A percentile compares a stretch with the other conserved stretches of the same genome.
phyloP scores from a whole-genome alignment of 2,888 invertebrate species.

The Limenitis camilla region DNA sequence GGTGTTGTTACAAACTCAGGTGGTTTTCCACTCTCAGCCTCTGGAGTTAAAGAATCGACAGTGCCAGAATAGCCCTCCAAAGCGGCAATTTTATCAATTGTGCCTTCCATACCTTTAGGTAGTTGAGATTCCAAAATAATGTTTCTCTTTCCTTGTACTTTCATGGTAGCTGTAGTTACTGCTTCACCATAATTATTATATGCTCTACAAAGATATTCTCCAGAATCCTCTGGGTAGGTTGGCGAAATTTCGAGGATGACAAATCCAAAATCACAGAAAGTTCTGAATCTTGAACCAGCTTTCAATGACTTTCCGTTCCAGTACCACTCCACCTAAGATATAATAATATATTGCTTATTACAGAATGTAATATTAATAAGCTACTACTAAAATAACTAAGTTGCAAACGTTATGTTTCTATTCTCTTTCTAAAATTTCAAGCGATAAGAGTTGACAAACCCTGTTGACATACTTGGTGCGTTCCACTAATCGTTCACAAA shows the following conservation, averaged over 20 bases:
- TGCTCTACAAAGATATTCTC: constrained; percentile 92
- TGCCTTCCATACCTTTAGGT: constrained; percentile 94
- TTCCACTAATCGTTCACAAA: too few relatives aligned
- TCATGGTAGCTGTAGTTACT: constrained; percentile 91
- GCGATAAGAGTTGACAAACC: too few relatives aligned
- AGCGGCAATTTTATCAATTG: constrained; percentile 93
- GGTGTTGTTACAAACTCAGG: constrained; percentile 93
- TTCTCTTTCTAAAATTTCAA: too few relatives aligned
- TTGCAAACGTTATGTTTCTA: too few relatives aligned
- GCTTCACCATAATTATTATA: constrained; percentile 93
- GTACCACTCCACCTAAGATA: constrained; percentile 88
- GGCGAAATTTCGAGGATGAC: constrained; percentile 98
- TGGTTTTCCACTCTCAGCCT: constrained; percentile 89
- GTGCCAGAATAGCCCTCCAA: constrained; percentile 88
- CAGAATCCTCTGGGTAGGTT: constrained; percentile 96
- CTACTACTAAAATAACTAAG: too few relatives aligned
- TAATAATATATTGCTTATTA: neutral
- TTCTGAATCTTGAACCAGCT: constrained; percentile 94
- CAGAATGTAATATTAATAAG: too few relatives aligned
- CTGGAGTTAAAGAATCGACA: constrained; percentile 78
- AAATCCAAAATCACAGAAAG: constrained; percentile 98
- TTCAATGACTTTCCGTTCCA: constrained; percentile 93
- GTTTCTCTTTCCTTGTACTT: constrained; percentile 92
- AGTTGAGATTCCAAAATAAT: constrained; percentile 93
- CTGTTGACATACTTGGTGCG: too few relatives aligned